Percentiles rank a stretch among this genome's conserved stretches.
phyloP scores from a whole-genome alignment of 2,113 vertebrate genomes.

The Hippocampus guttulatus region DNA sequence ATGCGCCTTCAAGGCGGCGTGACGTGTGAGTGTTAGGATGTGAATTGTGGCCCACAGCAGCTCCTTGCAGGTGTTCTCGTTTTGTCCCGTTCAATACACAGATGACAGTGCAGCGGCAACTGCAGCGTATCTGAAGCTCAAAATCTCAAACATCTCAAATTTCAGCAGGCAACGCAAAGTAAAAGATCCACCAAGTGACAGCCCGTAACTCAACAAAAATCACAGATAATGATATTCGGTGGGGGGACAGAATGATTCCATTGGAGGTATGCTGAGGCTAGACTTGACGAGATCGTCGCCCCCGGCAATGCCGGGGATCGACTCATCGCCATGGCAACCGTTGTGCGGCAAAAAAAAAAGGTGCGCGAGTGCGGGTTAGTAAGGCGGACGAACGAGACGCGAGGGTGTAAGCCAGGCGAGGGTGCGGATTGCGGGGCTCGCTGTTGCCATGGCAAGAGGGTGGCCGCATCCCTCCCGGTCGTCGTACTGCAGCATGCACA shows the following conservation, averaged over 20 bases:
- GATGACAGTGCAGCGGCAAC: too few relatives aligned
- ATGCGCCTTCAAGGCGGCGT: too few relatives aligned
- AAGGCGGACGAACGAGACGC: slow-evolving; percentile 6
- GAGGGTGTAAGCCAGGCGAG: slow-evolving; percentile 11
- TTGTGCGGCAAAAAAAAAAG: slow-evolving; percentile 10
- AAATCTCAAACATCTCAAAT: too few relatives aligned
- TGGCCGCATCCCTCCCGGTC: slow-evolving; percentile 62
- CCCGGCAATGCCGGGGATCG: slow-evolving; percentile 8
- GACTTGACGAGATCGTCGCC: slow-evolving; percentile 16
- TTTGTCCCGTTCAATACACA: too few relatives aligned
- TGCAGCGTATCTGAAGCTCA: too few relatives aligned
- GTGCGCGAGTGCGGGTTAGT: not conserved
- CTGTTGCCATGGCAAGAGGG: slow-evolving; percentile 71
- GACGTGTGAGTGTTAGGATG: too few relatives aligned
- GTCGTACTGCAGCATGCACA: slow-evolving; percentile 70
- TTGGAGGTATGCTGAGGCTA: slow-evolving; percentile 15
- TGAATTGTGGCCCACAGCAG: too few relatives aligned
- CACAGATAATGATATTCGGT: not conserved
- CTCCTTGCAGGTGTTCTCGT: too few relatives aligned
- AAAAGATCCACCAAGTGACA: too few relatives aligned
- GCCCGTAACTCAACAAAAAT: not conserved
- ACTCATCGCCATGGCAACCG: slow-evolving; percentile 25
- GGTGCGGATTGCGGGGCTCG: slow-evolving; percentile 28
- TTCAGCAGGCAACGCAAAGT: too few relatives aligned
- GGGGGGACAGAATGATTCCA: slow-evolving; percentile 19